A percentile compares a stretch with the other conserved stretches of the same genome.
Conservation (phyloP, 2,888 invertebrate species). For the Luperina nickerlii region DNA sequence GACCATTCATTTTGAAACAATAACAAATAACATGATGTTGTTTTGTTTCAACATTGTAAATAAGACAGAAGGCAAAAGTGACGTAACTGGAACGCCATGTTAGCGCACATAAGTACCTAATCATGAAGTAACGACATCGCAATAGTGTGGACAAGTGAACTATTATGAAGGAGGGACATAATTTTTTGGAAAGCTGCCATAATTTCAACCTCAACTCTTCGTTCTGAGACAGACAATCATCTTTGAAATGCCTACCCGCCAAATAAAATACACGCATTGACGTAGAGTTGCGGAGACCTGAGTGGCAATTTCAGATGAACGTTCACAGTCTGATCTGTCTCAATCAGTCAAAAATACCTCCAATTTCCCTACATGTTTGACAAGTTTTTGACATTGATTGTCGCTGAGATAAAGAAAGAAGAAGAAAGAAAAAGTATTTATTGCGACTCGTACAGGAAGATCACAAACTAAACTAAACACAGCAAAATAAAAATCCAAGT, state of each 20-base stretch:
- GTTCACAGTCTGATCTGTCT: background rate
- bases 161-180: background rate
- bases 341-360: background rate
- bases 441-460: too few relatives aligned
- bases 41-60: slow-evolving; percentile 35
- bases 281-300: too few relatives aligned
- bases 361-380: background rate
- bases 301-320: too few relatives aligned
- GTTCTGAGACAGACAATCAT: background rate
- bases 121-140: slow-evolving; percentile 4
- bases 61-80: slow-evolving; percentile 7
- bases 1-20: slow-evolving; percentile 28
- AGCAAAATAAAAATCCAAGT: too few relatives aligned
- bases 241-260: background rate
- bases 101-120: background rate
- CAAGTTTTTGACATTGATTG: background rate
- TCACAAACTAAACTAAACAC: too few relatives aligned
- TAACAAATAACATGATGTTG: slow-evolving; percentile 22
- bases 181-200: slow-evolving; percentile 25
- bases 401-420: too few relatives aligned
- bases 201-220: background rate
- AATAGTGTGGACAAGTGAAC: background rate
- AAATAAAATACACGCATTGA: too few relatives aligned
- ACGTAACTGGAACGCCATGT: slow-evolving; percentile 21
- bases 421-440: too few relatives aligned